Base-by-base conservation (phyloP, 2,113 vertebrate species). In the Rhabdornis inornatus region DNA sequence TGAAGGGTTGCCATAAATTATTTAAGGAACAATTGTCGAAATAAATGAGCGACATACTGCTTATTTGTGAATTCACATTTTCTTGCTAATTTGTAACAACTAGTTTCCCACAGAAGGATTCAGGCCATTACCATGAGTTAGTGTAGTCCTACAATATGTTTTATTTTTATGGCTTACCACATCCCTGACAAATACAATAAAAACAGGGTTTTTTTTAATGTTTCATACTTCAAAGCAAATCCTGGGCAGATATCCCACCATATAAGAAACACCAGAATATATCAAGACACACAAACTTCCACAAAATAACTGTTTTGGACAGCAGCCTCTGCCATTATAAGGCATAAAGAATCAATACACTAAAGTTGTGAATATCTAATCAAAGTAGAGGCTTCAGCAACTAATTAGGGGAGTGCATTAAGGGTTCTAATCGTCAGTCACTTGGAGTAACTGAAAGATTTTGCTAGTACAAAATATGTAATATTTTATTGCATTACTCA, bases 1-100 rank as follows among this genome's bases (percentile, higher is more conserved):
- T 45, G 53, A 94, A 92, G 69, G n/a, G 24, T 68, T 83, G 71
- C 47, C 59, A 77, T 95, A 91, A 97, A 97, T 95, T 96, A 96
- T 94, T 90, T 79, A 95, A 94, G 75, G n/a, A 76, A 39, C 77
- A 89, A 87, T 92, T 80, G 85, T 89, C 60, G 87, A 95, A 77
- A 84, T 74, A 91, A 92, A 96, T 70, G 87, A 91, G 69, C 4
- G 0, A 78, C 59, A 15, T 52, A 40, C 39, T 63, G 66, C 18
- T 68, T 91, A 57, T 65, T 83, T 66, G 60, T 80, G 71, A 91
- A 85, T 66, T 44, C 56, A 85, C 44, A 53, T 88, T 94, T 76
- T 31, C 72, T 78, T 81, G 40, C 53, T 96, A 89, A 95, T 95
- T 96, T 78, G 49, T 83, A 96, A 57, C 65, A 84, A 50, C 60